Evolutionary conservation across 2,888 invertebrate species (phyloP).

Genomic region (Melikaiella ostensackeni): DNA sequence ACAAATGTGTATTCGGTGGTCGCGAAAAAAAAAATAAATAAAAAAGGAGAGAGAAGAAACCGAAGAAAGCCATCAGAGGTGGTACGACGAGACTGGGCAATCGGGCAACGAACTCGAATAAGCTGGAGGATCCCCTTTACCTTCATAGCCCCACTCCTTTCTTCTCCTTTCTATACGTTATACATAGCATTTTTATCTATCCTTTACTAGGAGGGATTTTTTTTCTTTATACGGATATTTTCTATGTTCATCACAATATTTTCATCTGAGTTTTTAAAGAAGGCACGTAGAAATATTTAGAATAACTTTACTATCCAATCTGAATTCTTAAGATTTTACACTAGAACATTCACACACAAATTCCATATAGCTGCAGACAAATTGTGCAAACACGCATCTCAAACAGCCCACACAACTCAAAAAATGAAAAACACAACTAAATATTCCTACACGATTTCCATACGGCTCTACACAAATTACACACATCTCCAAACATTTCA

Average conservation of each 20-base stretch:
- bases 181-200: not conserved
- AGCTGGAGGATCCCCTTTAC: not conserved
- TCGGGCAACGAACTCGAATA: conserved; percentile 13
- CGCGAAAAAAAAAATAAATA: not conserved
- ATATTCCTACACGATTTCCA: too few relatives aligned
- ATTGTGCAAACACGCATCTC: too few relatives aligned
- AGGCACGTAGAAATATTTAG: not conserved
- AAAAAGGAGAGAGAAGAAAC: conserved; percentile 8
- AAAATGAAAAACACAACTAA: too few relatives aligned
- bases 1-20: conserved; percentile 8
- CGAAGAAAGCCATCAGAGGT: conserved; percentile 7
- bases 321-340: too few relatives aligned
- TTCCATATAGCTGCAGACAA: too few relatives aligned
- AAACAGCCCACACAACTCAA: too few relatives aligned
- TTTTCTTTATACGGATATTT: not conserved
- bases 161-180: not conserved
- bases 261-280: not conserved
- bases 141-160: not conserved
- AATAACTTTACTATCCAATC: too few relatives aligned
- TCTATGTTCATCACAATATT: not conserved
- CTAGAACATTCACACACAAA: too few relatives aligned
- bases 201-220: not conserved
- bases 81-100: not conserved
- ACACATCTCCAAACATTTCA: too few relatives aligned
- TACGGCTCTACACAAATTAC: too few relatives aligned